Conservation (phyloP, 2,113 vertebrate genomes). For the Thamnophis sirtalis region DNA sequence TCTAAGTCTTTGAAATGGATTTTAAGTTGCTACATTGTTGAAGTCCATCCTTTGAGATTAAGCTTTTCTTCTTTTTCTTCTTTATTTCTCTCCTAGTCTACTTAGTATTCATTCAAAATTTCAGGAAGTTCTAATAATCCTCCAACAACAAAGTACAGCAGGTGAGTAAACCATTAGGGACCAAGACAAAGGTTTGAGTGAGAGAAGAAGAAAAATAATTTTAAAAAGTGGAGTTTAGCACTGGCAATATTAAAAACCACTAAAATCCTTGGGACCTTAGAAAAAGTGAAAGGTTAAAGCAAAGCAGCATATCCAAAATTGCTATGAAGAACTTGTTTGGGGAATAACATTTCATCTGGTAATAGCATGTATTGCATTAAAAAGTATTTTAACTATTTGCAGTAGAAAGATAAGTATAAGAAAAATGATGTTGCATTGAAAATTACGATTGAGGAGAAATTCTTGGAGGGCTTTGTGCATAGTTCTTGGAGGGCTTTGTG, state of each 20-base stretch:
- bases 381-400: neutral
- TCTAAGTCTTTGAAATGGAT: neutral
- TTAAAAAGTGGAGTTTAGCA: neutral
- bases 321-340: neutral
- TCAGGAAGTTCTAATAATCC: slow-evolving; percentile 3
- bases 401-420: neutral
- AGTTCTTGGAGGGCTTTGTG: neutral
- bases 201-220: neutral
- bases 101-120: slow-evolving; percentile 5
- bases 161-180: slow-evolving; percentile 2
- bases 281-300: slow-evolving; percentile 16
- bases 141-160: neutral
- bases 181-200: neutral
- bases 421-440: neutral
- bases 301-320: neutral
- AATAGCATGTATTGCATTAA: neutral
- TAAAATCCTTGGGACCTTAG: neutral
- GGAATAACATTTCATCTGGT: neutral
- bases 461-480: neutral
- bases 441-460: neutral
- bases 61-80: neutral
- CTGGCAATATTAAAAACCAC: neutral
- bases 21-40: neutral
- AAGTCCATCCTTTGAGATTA: neutral
- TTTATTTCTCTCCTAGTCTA: neutral